Base-by-base conservation (phyloP, 2,113 vertebrate species). In the Oryzias melastigma region DNA sequence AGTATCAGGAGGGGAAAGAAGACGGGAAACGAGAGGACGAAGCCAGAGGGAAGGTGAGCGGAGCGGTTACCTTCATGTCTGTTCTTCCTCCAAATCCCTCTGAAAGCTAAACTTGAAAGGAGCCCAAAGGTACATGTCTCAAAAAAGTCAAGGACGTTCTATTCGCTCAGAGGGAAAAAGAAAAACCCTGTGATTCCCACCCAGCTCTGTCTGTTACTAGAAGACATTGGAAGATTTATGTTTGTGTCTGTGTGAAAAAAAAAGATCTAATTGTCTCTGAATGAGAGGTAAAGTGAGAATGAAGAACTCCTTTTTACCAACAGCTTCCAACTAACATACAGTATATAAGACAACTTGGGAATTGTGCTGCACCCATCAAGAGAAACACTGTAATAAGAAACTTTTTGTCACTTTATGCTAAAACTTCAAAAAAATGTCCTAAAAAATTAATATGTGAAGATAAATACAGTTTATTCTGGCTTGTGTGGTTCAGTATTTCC, bases 21-120 rank as follows among this genome's bases (percentile, higher is more conserved):
- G 56, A 63, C 56, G 49, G 60, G 49, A 49, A 45, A 50, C 24
- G 41, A 65, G 51, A 77, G 61, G 70, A 68, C 60, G 60, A 15
- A 64, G 75, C 80, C 78, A 68, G 75, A 67, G 82, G 85, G 78
- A 87, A 85, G 83, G 83, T 80, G 81, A 87, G 65, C 55, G 59
- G 58, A 64, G 51, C 35, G 73, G 67, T 62, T 65, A 66, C 59
- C 75, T 85, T 71, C 48, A 22, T 27, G 45, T 75, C 15, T 3
- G 12, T 14, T 45, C 62, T 61, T 27, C 54, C 73, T 74, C 72
- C 57, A 74, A 77, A 73, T 77, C 78, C 73, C 73, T 65, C 40
- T 54, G 78, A 72, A 68, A 80, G 55, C 47, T 24, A 54, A 78
- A 67, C 50, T 54, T 55, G 67, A 80, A 65, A 68, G 70, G 67